Base-by-base conservation (phyloP, 2,797 vertebrate species). In the Pangasius krempfi region DNA sequence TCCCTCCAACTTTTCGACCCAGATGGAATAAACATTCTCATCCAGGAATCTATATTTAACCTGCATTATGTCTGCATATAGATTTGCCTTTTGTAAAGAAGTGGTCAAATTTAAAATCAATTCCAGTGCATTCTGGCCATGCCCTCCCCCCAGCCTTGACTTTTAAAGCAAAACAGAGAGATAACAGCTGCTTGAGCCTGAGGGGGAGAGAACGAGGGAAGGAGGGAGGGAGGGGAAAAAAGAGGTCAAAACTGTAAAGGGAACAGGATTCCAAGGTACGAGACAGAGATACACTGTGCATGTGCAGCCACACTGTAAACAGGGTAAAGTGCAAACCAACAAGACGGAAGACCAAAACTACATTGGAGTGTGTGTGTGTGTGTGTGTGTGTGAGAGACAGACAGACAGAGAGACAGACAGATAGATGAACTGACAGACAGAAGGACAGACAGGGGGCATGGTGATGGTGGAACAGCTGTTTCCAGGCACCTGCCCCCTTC, bases 141-240 rank as follows among this genome's bases (percentile, higher is more conserved):
- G 30, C 30, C 66, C 6, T 20, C 66, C 92, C 94, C 93, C 92
- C 93, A 4, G 94, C 92, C 94, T 92, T 90, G 93, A 92, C 95
- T 96, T 95, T 95, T 96, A 94, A 94, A 96, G 93, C 92, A 95
- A 96, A 96, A 95, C 94, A 94, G 94, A 91, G 94, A 94, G 94
- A 96, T 96, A 96, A 96, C 96, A 96, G 96, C 96, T 96, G 96
- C 95, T 94, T 93, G 93, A 94, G 95, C 96, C 94, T 93, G 89
- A 95, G 94, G 96, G 88, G 86, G 78, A 56, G 93, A 92, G 93
- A 92, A 52, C 66, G 83, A 44, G 50, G 25, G 33, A 72, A 76
- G 30, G 40, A 86, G 44, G 66, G 84, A 81, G 76, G n/a, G 54
- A 52, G 54, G 5, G 37, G 50, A 44, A 30, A 95, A 95, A 96